Evolutionary conservation across 2,888 invertebrate species (phyloP).

Genomic region (Terebella lapidaria): DNA sequence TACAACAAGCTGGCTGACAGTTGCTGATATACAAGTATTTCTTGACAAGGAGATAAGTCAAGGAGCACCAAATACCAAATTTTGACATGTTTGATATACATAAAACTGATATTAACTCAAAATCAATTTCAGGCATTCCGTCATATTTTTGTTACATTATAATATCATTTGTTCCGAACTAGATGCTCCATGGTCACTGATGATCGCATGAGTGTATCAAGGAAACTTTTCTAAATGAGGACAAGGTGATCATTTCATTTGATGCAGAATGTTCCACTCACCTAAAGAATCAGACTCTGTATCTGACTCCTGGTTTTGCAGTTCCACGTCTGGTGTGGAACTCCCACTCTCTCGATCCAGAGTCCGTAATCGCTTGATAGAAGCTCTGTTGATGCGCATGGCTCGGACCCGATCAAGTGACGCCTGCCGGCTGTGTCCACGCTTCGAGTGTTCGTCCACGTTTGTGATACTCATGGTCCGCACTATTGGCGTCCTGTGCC

Average conservation of each 20-base stretch:
- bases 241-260: not conserved
- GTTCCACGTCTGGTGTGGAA: conserved; percentile 19
- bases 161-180: too few relatives aligned
- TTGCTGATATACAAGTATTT: too few relatives aligned
- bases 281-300: conserved; percentile 15
- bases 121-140: too few relatives aligned
- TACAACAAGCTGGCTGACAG: too few relatives aligned
- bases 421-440: conserved; percentile 4
- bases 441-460: conserved; percentile 48
- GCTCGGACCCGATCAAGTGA: conserved; percentile 15
- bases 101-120: too few relatives aligned
- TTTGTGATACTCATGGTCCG: conserved; percentile 68
- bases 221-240: not conserved
- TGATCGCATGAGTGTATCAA: too few relatives aligned
- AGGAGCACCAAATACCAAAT: too few relatives aligned
- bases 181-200: too few relatives aligned
- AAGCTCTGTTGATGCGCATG: conserved; percentile 18
- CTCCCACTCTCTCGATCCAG: conserved; percentile 18
- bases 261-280: not conserved
- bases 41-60: too few relatives aligned
- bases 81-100: too few relatives aligned
- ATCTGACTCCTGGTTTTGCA: too few relatives aligned
- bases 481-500: conserved; percentile 70
- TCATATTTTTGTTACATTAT: too few relatives aligned
- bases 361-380: conserved; percentile 18